Percentiles rank a stretch among this genome's conserved stretches.
Conservation (phyloP, 2,888 invertebrate genomes). For the Cloeon dipterum region DNA sequence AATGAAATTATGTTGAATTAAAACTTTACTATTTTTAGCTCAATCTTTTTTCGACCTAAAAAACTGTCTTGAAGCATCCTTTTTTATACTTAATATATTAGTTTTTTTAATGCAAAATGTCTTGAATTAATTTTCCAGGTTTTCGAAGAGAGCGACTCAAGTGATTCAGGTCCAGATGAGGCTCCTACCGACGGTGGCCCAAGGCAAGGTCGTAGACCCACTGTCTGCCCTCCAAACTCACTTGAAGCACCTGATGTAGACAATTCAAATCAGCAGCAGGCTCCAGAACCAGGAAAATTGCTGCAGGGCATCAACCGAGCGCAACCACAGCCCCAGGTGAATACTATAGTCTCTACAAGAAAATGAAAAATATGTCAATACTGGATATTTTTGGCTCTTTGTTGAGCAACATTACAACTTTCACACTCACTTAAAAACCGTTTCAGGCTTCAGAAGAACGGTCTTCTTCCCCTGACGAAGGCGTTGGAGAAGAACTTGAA, state of each 20-base stretch:
- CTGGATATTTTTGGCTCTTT: too few species aligned
- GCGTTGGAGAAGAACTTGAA: conserved; percentile 10
- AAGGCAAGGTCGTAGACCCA: background rate
- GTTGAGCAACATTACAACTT: too few species aligned
- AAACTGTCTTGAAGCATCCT: background rate
- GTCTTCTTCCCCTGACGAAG: conserved; percentile 11
- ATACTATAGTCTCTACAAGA: background rate
- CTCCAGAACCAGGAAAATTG: background rate
- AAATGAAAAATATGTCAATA: too few species aligned
- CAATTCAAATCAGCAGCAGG: background rate
- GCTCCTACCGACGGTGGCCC: background rate
- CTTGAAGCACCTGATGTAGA: conserved; percentile 6
- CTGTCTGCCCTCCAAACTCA: conserved; percentile 7
- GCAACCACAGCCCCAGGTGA: background rate
- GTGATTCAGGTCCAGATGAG: background rate
- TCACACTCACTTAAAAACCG: too few species aligned
- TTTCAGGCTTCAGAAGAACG: conserved; percentile 5
- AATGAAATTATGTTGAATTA: too few species aligned
- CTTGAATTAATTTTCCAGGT: background rate
- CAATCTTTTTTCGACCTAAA: too few species aligned
- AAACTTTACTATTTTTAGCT: too few species aligned
- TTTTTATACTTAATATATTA: too few species aligned
- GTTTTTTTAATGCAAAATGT: too few species aligned
- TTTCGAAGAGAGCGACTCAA: background rate
- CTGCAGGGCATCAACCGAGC: background rate